A percentile compares a stretch with the other conserved stretches of the same genome.
Evolutionary conservation across 2,888 invertebrate species (phyloP).

Genomic region (Plebejus melissa): DNA sequence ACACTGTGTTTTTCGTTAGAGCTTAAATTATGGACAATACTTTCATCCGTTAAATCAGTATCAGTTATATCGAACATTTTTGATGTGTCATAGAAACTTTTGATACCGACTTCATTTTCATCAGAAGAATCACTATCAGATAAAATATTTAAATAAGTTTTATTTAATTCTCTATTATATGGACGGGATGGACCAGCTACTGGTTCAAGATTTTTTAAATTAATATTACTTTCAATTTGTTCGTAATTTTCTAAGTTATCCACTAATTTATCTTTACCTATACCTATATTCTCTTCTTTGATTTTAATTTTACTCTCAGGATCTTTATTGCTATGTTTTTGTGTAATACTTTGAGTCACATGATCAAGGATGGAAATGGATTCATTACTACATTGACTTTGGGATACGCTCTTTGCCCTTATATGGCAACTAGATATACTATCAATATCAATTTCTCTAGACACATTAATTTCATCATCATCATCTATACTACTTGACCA

Average conservation of each 20-base stretch:
- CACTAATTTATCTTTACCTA: constrained; percentile 41
- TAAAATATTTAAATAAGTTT: constrained; percentile 35
- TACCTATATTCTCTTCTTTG: constrained; percentile 46
- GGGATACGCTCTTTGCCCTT: constrained; percentile 38
- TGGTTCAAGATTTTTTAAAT: constrained; percentile 54
- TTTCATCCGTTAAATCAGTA: constrained; percentile 27
- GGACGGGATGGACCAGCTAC: constrained; percentile 58
- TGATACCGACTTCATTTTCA: constrained; percentile 54
- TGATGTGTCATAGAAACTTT: constrained; percentile 66
- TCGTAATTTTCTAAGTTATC: constrained; percentile 34
- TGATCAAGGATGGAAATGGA: neutral
- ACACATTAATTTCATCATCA: constrained; percentile 55
- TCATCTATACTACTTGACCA: constrained; percentile 33
- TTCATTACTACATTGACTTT: constrained; percentile 16
- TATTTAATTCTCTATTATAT: constrained; percentile 35
- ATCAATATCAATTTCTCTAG: constrained; percentile 56
- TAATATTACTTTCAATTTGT: constrained; percentile 50
- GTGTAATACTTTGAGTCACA: constrained; percentile 30
- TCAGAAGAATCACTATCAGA: constrained; percentile 52
- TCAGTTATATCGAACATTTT: constrained; percentile 62
- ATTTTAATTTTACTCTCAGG: neutral
- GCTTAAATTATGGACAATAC: neutral
- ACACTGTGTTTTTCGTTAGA: neutral
- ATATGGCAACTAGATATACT: constrained; percentile 53
- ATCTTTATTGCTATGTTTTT: neutral